Evolutionary conservation across 1,140 invertebrate genomes (phyloP).

Genomic region (Zaprionus ornatus): DNA sequence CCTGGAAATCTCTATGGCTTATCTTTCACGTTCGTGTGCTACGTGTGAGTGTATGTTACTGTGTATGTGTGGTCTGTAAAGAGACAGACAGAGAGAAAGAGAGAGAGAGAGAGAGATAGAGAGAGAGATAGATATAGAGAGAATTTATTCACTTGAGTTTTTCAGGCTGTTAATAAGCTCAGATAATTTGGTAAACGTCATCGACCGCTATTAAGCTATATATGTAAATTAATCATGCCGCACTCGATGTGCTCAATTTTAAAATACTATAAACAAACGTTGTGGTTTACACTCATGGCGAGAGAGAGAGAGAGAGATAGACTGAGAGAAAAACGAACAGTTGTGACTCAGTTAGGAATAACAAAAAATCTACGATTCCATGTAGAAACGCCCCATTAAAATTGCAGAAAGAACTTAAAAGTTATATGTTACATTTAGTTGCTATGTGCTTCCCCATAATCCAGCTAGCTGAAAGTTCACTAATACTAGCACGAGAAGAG

Average conservation of each 20-base stretch:
- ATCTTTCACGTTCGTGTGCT: neutral
- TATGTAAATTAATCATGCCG: conserved; percentile 24
- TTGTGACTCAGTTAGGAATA: neutral
- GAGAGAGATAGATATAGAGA: neutral
- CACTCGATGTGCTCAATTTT: neutral
- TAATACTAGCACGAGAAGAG: neutral
- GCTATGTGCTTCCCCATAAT: too few species aligned
- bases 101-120: neutral
- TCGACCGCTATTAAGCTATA: conserved; percentile 7
- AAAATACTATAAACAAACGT: neutral
- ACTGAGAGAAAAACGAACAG: neutral
- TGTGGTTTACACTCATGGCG: neutral
- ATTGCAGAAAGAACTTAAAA: neutral
- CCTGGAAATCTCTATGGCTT: neutral
- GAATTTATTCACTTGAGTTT: neutral
- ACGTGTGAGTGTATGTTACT: conserved; percentile 6
- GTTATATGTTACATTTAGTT: neutral
- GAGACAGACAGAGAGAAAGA: neutral
- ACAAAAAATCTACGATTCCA: neutral
- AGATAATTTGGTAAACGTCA: conserved; percentile 17
- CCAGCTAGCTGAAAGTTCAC: neutral
- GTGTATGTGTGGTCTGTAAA: conserved; percentile 24
- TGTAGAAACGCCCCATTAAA: conserved; percentile 18
- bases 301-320: neutral
- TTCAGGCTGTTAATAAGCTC: neutral